Evolutionary conservation across 1,140 invertebrate genomes (phyloP), one percentile per base, ranked within the genome.

Genomic region (Penaeus indicus): DNA sequence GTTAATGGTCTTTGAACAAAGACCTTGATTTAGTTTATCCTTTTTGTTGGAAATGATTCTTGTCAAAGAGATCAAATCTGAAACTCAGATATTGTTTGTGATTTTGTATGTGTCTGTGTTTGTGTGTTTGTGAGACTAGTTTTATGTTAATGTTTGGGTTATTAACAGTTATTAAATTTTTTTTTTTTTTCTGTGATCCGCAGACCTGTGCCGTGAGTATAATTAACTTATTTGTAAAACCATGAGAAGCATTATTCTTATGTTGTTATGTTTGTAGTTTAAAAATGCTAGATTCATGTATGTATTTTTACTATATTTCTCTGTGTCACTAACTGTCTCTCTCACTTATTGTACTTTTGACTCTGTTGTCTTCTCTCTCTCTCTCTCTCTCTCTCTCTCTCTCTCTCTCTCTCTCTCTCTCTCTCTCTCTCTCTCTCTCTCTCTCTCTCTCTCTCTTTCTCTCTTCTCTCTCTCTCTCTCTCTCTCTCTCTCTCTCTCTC

Each of bases 201-300:
- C 75, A 78, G 75, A 47, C 75, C 75, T 78, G 21, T 78, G 75
- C 47, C 75, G 75, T 78, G 47, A 78, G 75, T 78, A 78, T 19
- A 8, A 78, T 72, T 78, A 25, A 27, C 75, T 78, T 19, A 72
- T 72, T 78, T 22, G 54, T 54, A 54, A 16, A 54, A 54, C 54
- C 54, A 54, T 54, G 54, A 54, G 54, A 54, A 54, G 16, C 54
- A 54, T 54, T 16, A 54, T 54, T 54, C 54, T 54, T 54, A 54
- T 54, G 54, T 54, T 54, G 54, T 16, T 54, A 47, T 47, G 47
- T 47, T 47, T 7, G 7, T 47, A 54, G 54, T 11, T 54, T 11
- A 54, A 54, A 54, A 54, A 54, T 72, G 32, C 32, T 25, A 72
- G n/a, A 32, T 72, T 25, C 67, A 25, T n/a, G 67, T 10, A 32